These are phyloP conservation scores for Indri indri DNA, from an alignment of 2,113 vertebrate genomes.

Conservation along the genomic window DNA sequence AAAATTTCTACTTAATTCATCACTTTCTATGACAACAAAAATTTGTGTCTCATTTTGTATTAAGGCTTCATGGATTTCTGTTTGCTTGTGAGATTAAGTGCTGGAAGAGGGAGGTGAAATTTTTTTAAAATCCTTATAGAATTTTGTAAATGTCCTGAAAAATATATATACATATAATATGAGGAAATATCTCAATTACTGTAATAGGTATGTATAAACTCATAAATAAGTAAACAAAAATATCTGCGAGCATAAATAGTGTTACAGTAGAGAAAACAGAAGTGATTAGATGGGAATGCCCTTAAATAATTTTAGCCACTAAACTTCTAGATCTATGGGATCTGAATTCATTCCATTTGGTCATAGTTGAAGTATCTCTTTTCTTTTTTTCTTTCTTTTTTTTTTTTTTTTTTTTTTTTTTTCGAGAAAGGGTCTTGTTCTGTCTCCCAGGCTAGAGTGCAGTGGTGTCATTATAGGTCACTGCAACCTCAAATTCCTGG, in stretches of 20 bases:
- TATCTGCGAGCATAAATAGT: not conserved
- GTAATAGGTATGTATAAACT: not conserved
- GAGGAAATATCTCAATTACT: not conserved
- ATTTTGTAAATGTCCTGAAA: not conserved
- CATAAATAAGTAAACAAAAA: not conserved
- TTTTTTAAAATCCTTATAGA: constrained; percentile 4
- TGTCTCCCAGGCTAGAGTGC: too few species aligned
- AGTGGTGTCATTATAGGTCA: too few species aligned
- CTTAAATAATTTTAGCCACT: not conserved
- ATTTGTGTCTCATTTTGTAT: constrained; percentile 45
- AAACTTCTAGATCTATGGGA: not conserved
- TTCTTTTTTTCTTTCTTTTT: too few species aligned
- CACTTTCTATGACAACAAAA: constrained; percentile 47
- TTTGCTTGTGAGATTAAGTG: constrained; percentile 6
- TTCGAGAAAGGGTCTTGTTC: too few species aligned
- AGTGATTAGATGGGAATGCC: not conserved
- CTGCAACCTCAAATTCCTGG: too few species aligned
- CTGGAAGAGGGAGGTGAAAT: not conserved
- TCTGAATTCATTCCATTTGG: not conserved
- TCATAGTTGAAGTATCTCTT: not conserved
- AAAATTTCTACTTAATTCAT: constrained; percentile 75
- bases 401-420: too few species aligned
- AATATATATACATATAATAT: not conserved
- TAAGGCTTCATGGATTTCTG: not conserved
- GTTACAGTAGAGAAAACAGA: not conserved